phyloP scores from a whole-genome alignment of 2,113 vertebrate genomes.

The Sylvietta virens region DNA sequence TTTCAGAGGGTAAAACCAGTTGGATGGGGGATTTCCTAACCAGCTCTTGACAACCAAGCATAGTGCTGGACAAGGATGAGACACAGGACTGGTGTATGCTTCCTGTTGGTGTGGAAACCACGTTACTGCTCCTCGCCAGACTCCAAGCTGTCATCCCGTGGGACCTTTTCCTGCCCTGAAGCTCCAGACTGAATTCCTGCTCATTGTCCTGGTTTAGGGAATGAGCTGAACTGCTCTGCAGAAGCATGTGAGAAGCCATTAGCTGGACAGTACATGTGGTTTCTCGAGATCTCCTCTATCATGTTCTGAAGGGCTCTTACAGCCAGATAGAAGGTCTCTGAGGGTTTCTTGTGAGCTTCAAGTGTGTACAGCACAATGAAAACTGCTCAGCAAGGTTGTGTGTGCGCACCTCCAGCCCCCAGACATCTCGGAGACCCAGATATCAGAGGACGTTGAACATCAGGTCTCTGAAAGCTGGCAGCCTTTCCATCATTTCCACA shows the following conservation, averaged over 20 bases:
- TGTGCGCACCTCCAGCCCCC: not conserved
- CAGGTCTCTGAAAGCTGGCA: not conserved
- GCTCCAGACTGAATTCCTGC: not conserved
- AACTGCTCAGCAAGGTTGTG: not conserved
- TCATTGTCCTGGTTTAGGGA: too few relatives aligned
- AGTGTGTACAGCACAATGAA: not conserved
- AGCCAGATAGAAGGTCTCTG: not conserved
- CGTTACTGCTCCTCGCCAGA: not conserved
- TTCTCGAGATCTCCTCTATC: not conserved
- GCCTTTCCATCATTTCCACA: not conserved
- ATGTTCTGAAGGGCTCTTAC: not conserved
- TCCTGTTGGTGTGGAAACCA: not conserved
- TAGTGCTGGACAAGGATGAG: not conserved
- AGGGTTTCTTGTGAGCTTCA: not conserved
- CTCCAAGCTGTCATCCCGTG: not conserved
- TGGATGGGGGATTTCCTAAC: not conserved
- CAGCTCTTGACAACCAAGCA: not conserved
- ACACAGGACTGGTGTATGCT: accelerated
- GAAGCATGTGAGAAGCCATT: not conserved
- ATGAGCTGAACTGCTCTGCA: not conserved
- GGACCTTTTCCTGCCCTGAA: not conserved
- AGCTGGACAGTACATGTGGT: not conserved
- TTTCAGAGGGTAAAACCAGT: not conserved
- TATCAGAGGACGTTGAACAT: not conserved
- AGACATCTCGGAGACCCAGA: not conserved